Evolutionary conservation across 2,888 invertebrate genomes (phyloP).

Genomic region (Nymphalis c-album): DNA sequence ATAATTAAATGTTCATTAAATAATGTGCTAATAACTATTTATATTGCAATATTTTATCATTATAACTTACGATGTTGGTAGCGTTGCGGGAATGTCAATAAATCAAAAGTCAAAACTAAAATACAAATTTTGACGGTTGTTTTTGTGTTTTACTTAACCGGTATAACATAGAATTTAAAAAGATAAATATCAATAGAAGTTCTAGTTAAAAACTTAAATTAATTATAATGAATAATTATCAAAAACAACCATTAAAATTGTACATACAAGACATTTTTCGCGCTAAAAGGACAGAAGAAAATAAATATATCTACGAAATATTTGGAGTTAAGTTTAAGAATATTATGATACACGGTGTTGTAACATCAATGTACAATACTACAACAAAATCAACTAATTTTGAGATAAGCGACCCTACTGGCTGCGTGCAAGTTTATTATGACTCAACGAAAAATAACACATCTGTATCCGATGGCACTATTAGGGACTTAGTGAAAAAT

Average conservation of each 20-base stretch:
- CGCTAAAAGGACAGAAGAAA: conserved; percentile 55
- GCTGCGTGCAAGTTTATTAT: conserved; percentile 65
- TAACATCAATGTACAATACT: conserved; percentile 63
- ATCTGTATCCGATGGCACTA: conserved; percentile 46
- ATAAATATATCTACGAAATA: conserved; percentile 68
- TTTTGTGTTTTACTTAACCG: too few species aligned
- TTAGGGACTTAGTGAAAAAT: conserved; percentile 53
- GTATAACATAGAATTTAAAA: too few species aligned
- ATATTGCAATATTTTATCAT: too few species aligned
- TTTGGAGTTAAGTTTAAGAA: conserved; percentile 69
- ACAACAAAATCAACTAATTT: conserved; percentile 52
- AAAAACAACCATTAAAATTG: conserved; percentile 62
- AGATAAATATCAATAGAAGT: not conserved
- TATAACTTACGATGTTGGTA: not conserved
- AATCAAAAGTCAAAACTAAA: not conserved
- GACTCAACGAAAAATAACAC: conserved; percentile 58
- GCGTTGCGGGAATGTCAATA: not conserved
- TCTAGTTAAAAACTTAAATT: not conserved
- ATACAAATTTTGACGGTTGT: not conserved
- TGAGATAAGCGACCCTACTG: conserved; percentile 70
- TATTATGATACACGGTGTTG: conserved; percentile 68
- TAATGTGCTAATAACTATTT: too few species aligned
- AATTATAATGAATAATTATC: conserved; percentile 45
- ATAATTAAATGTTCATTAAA: too few species aligned
- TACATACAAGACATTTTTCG: conserved; percentile 74